These are phyloP conservation scores for Cardinalis cardinalis DNA, from an alignment of 2,113 vertebrate genomes.

Conservation along the genomic window DNA sequence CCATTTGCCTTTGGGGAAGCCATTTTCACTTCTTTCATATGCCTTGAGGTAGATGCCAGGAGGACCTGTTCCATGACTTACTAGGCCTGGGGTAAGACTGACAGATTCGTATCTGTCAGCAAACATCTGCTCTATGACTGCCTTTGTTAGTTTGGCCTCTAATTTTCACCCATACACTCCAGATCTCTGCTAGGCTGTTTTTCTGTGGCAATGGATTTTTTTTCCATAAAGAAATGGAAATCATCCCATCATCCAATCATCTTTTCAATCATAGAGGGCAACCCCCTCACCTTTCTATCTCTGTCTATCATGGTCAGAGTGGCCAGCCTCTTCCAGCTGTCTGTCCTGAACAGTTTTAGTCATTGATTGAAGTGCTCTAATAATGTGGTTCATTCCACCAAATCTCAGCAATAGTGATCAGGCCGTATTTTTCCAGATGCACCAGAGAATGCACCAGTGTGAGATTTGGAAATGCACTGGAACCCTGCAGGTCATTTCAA, in stretches of 20 bases:
- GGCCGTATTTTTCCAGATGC: not conserved
- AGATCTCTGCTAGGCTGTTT: not conserved
- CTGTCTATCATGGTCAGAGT: not conserved
- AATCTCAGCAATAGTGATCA: fast-evolving
- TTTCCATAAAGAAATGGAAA: not conserved
- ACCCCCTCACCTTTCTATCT: not conserved
- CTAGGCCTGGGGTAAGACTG: not conserved
- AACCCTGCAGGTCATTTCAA: not conserved
- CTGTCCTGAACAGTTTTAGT: not conserved
- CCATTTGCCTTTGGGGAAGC: not conserved
- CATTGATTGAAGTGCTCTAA: not conserved
- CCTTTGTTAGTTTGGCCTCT: not conserved
- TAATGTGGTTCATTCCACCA: not conserved
- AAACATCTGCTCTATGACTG: not conserved
- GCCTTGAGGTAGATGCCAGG: not conserved
- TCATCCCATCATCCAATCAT: not conserved
- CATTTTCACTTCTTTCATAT: not conserved
- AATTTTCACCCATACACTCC: not conserved
- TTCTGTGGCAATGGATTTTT: fast-evolving
- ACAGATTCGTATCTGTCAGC: not conserved
- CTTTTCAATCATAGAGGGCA: not conserved
- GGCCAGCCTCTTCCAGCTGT: not conserved
- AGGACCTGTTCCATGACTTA: not conserved
- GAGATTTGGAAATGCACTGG: not conserved
- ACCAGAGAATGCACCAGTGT: not conserved